Conservation (phyloP, 2,797 vertebrate genomes). For the Oceanodroma leucorhoa region DNA sequence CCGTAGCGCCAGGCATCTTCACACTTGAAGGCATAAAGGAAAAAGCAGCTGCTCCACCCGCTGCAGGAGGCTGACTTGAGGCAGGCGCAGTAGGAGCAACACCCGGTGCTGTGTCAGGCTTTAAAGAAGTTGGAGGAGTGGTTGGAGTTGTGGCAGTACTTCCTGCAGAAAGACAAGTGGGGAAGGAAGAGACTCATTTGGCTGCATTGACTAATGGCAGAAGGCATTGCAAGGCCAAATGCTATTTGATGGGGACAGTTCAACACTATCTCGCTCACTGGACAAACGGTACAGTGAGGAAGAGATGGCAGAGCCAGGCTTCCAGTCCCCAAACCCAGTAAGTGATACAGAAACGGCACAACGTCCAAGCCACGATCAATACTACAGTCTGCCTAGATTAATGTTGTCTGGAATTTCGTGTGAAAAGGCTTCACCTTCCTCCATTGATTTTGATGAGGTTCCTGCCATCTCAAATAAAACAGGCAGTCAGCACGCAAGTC, state of each 20-base stretch:
- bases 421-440: constrained; percentile 13
- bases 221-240: background rate
- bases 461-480: constrained; percentile 18
- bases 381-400: background rate
- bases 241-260: background rate
- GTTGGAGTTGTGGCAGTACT: constrained; percentile 54
- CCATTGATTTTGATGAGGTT: background rate
- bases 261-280: background rate
- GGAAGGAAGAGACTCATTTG: background rate
- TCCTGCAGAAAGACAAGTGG: constrained; percentile 52
- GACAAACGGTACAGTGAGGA: background rate
- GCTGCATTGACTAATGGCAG: background rate
- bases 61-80: constrained; percentile 38
- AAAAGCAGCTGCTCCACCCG: constrained; percentile 32
- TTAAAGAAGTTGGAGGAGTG: constrained; percentile 50
- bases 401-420: background rate
- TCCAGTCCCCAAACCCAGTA: background rate
- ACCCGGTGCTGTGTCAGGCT: background rate
- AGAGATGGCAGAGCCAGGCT: background rate
- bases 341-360: background rate
- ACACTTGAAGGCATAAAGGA: constrained; percentile 48
- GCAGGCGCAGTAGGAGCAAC: background rate
- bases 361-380: background rate
- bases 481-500: background rate
- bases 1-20: constrained; percentile 37